A percentile compares a stretch with the other conserved stretches of the same genome.
Conservation (phyloP, 1,140 invertebrate species). For the Antheraea mylitta region DNA sequence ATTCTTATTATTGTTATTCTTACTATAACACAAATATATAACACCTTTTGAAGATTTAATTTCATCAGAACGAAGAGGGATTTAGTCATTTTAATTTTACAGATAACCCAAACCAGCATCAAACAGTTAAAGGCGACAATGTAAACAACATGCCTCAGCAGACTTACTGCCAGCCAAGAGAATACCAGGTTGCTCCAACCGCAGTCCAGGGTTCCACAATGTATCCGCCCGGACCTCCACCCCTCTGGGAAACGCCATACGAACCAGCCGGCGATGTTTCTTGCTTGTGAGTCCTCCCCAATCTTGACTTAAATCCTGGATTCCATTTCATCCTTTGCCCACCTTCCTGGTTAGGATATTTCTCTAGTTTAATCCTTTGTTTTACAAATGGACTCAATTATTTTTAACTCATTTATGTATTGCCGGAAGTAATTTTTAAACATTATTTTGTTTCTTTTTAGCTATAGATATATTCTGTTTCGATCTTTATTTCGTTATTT, state of each 20-base stretch:
- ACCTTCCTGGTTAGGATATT: neutral
- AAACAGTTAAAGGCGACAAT: conserved; percentile 76
- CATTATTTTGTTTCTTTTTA: neutral
- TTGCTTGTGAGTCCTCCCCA: conserved; percentile 75
- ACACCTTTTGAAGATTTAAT: neutral
- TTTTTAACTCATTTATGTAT: neutral
- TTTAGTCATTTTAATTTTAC: conserved; percentile 47
- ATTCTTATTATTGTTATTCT: too few species aligned
- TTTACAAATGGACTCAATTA: conserved; percentile 12
- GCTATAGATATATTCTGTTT: neutral
- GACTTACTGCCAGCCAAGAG: conserved; percentile 51
- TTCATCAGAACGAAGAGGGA: neutral
- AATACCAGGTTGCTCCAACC: conserved; percentile 52
- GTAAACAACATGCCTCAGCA: conserved; percentile 75
- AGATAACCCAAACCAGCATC: conserved; percentile 69
- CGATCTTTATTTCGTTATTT: neutral
- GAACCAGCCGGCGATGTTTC: conserved; percentile 72
- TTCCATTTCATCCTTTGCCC: conserved; percentile 25
- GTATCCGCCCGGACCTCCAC: conserved; percentile 53
- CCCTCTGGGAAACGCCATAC: conserved; percentile 66
- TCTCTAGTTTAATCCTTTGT: conserved; percentile 11
- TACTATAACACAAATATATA: too few species aligned
- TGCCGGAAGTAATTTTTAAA: neutral
- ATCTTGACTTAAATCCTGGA: conserved; percentile 45
- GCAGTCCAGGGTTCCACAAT: conserved; percentile 46